Base-by-base conservation (phyloP, 2,888 invertebrate species). In the Diachrysia chrysitis region DNA sequence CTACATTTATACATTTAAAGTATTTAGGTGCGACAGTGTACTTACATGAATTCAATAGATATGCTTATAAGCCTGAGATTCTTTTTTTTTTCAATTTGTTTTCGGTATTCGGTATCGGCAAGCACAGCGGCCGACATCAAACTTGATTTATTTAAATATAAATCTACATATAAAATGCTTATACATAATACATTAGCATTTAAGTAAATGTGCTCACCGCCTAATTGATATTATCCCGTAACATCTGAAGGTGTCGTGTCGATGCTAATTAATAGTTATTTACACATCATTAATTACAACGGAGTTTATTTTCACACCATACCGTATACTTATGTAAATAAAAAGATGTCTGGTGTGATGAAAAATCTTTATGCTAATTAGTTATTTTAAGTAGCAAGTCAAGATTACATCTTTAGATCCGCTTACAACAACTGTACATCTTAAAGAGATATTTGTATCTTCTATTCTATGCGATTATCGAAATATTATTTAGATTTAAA, bases 171-270 rank as follows among this genome's bases (percentile, higher is more conserved):
- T 61, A 67, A 70, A 70, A 70, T 58, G 58, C 59, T 60, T 58
- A 35, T 64, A 66, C 35, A 42, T 61, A 51, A 58, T 29, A 61
- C 59, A 71, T 71, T 58, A 66, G 78, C 65, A 60, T 63, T 68
- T 57, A 68, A 48, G n/a, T 51, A 61, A 54, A 23, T 61, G 60
- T 71, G 63, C 54, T 81, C 61, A 71, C 59, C 48, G 55, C 63
- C 55, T 78, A 78, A 78, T 81, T 81, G 64, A 69, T 75, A 74
- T 62, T 66, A 66, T 48, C n/a, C 56, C 37, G 67, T 65, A 78
- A 64, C 66, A 69, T 66, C 63, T 48, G 23, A 67, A 69, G 71
- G 63, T 46, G 23, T 60, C 54, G 32, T 21, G 57, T 64, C 56
- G 54, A 48, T 59, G 53, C 32, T 61, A 78, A 74, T 68, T 59